These are phyloP conservation scores for Spongilla lacustris DNA, from an alignment of 37 sponge, comb jelly and placozoan species.

Conservation along the genomic window DNA sequence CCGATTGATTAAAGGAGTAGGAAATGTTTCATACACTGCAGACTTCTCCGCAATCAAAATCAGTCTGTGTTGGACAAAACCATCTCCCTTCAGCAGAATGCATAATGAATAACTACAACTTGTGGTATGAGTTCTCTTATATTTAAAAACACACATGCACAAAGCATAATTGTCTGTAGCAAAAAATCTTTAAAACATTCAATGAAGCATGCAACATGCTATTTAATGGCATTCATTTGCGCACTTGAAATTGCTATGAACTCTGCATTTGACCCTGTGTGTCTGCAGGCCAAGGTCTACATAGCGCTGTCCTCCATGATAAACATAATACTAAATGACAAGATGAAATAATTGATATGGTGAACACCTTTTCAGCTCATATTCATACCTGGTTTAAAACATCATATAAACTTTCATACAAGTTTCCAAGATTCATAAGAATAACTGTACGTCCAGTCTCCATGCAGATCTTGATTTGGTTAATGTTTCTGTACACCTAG, in stretches of 20 bases:
- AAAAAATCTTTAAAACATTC: background rate
- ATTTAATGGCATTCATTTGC: too few species aligned
- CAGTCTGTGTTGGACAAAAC: too few species aligned
- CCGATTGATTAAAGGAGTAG: slow-evolving; percentile 93
- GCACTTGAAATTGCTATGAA: slow-evolving; percentile 78
- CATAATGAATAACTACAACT: too few species aligned
- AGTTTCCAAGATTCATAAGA: slow-evolving; percentile 74
- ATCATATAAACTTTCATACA: slow-evolving; percentile 89
- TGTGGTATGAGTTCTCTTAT: too few species aligned
- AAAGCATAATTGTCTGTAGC: too few species aligned
- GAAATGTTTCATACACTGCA: slow-evolving; percentile 86
- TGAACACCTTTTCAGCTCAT: too few species aligned
- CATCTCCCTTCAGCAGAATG: too few species aligned
- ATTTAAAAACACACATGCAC: too few species aligned
- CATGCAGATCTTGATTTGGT: slow-evolving; percentile 85
- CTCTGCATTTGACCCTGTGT: slow-evolving; percentile 88
- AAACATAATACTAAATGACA: slow-evolving; percentile 67
- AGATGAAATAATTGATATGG: too few species aligned
- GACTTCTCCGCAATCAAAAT: slow-evolving; percentile 85
- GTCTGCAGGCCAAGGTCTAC: slow-evolving; percentile 90
- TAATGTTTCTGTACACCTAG: slow-evolving; percentile 72
- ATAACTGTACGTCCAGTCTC: slow-evolving; percentile 72
- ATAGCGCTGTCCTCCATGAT: slow-evolving; percentile 60
- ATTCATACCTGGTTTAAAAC: slow-evolving; percentile 79
- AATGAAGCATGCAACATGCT: background rate